Base-by-base conservation (phyloP, 2,888 invertebrate species). In the Xestia sexstrigata region DNA sequence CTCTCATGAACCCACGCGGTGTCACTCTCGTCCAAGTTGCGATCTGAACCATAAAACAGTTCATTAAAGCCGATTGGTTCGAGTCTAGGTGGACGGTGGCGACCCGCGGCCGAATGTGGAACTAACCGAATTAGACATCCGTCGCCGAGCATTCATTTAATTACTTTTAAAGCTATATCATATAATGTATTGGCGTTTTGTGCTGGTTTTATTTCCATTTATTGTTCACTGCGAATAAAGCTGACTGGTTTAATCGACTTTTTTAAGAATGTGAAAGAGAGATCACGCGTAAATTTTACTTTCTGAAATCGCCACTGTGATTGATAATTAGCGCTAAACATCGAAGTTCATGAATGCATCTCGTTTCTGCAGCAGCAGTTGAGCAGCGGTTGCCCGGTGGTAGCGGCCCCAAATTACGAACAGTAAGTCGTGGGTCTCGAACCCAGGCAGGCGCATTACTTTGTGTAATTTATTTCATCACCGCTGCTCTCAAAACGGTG, bases 51-150 rank as follows among this genome's bases (percentile, higher is more conserved):
- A 92, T 93, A 92, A 92, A 93, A 89, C 86, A 75, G 84, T 85
- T 85, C 89, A 90, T 92, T 93, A 94, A 92, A 92, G 68, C 52
- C 89, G 91, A 94, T 94, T 93, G 89, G 92, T 92, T 92, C 90
- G 81, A 89, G 90, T 91, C 91, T 92, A 91, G 86, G 90, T 84
- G 81, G 89, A 89, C 90, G 87, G 91, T 91, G 91, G 92, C 91
- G 91, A 89, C 91, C 77, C 58, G 89, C 86, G 88, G 89, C 76
- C 70, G 72, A 78, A 81, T 81, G 89, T 88, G 93, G 93, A 93
- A 93, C 93, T 92, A 93, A 93, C 87, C 89, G 84, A 88, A 87
- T 93, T 93, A 89, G 89, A 66, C 89, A 89, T 85, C 88, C 89
- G 82, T 79, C 89, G 76, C 84, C 85, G 84, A 83, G 73, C 86